These are phyloP conservation scores for Linyphia triangularis DNA, from an alignment of 2,888 invertebrate genomes.

Conservation along the genomic window DNA sequence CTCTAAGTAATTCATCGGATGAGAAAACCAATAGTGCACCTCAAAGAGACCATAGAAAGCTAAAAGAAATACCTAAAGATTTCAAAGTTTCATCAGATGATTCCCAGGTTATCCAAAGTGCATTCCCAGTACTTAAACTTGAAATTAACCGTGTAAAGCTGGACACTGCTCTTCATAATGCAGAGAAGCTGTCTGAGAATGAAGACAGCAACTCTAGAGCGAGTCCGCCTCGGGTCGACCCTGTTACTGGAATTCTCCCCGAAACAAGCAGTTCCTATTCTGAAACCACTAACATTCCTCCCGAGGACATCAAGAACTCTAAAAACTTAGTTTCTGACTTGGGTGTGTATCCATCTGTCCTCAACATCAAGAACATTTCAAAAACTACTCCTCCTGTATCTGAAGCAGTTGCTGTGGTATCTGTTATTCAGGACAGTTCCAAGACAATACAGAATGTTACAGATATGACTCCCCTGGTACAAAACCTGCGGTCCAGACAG, in stretches of 20 bases:
- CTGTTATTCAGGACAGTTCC: constrained; percentile 69
- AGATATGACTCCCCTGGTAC: constrained; percentile 25
- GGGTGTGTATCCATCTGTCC: not conserved
- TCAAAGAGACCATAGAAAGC: constrained; percentile 22
- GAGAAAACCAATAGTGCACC: constrained; percentile 37
- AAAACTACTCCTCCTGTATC: not conserved
- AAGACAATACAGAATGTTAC: constrained; percentile 25
- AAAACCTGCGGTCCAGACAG: constrained; percentile 46
- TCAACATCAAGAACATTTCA: constrained; percentile 25
- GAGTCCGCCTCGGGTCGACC: constrained; percentile 85
- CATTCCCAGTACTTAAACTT: constrained; percentile 77
- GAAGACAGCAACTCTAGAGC: constrained; percentile 69
- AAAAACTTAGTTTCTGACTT: constrained; percentile 21
- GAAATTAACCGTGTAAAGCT: constrained; percentile 76
- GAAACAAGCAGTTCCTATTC: constrained; percentile 78
- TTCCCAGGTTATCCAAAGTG: not conserved
- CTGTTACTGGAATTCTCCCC: constrained; percentile 86
- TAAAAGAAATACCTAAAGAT: constrained; percentile 43
- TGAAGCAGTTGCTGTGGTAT: constrained; percentile 9
- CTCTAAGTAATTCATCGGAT: constrained; percentile 12
- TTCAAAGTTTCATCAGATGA: not conserved
- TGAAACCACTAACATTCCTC: not conserved
- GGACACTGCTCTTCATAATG: constrained; percentile 8
- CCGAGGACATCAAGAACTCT: constrained; percentile 14
- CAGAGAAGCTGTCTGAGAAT: constrained; percentile 56